These are phyloP conservation scores for Neotoxoptera formosana DNA, from an alignment of 1,140 invertebrate genomes.

Conservation along the genomic window DNA sequence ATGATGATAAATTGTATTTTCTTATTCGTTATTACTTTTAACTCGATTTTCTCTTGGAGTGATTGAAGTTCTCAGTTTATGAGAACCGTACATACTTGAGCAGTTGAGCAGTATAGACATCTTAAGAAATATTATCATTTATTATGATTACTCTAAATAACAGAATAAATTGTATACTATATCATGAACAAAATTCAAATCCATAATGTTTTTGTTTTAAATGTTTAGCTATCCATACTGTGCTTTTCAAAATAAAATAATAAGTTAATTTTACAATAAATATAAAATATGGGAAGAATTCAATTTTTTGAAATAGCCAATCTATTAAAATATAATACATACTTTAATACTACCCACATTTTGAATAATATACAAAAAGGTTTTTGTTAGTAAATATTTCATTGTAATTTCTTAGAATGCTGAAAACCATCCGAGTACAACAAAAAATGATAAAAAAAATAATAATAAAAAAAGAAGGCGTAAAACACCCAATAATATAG, in stretches of 20 bases:
- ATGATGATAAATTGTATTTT: neutral
- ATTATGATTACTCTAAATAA: too few relatives aligned
- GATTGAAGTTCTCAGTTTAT: neutral
- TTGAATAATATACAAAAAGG: neutral
- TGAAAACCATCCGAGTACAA: neutral
- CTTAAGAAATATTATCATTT: neutral
- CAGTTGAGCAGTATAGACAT: neutral
- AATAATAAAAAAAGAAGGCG: neutral
- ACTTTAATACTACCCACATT: too few relatives aligned
- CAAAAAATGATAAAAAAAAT: neutral
- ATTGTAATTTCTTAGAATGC: neutral
- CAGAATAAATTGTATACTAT: too few relatives aligned
- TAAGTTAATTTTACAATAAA: too few relatives aligned
- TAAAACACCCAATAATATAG: neutral
- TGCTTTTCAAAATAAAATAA: too few relatives aligned
- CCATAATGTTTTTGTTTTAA: too few relatives aligned
- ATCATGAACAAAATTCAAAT: too few relatives aligned
- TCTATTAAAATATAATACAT: too few relatives aligned
- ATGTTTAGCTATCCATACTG: too few relatives aligned
- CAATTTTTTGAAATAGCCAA: too few relatives aligned
- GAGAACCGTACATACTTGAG: neutral
- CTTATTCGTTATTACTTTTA: neutral
- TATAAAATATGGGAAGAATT: too few relatives aligned
- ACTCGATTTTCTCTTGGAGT: neutral
- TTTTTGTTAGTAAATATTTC: neutral